Conservation (phyloP, 2,888 invertebrate species). For the Ypsolopha scabrella region DNA sequence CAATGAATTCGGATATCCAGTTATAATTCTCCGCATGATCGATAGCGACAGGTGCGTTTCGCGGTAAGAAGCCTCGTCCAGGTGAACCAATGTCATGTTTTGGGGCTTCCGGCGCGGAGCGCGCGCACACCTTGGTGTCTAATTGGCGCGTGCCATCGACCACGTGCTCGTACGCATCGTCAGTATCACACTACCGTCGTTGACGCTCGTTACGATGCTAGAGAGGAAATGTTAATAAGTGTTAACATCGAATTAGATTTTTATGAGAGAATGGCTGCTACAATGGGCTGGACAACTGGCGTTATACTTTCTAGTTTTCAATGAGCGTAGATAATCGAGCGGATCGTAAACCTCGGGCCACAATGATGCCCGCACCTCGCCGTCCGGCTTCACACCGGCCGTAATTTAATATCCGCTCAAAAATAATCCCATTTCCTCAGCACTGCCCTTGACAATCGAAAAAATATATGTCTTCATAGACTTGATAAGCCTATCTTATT, state of each 20-base stretch:
- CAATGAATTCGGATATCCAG: constrained; percentile 19
- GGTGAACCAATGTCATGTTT: constrained; percentile 3
- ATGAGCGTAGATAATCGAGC: constrained; percentile 17
- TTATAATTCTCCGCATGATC: constrained; percentile 35
- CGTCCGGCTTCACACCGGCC: constrained; percentile 41
- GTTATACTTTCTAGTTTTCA: constrained; percentile 11
- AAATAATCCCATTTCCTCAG: constrained; percentile 57
- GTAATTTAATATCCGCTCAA: constrained; percentile 68
- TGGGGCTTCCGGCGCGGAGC: constrained; percentile 36
- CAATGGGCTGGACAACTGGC: background rate
- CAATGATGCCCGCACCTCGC: constrained; percentile 53
- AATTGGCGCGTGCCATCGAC: constrained; percentile 16
- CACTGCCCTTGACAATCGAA: constrained; percentile 29
- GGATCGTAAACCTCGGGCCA: constrained; percentile 19
- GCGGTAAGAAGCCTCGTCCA: constrained; percentile 8
- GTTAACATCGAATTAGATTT: constrained; percentile 3
- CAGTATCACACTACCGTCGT: background rate
- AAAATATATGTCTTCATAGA: background rate
- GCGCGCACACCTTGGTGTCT: constrained; percentile 22
- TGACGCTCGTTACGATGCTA: background rate
- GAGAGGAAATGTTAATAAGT: constrained; percentile 29
- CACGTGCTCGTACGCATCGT: constrained; percentile 31
- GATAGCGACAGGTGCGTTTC: constrained; percentile 17
- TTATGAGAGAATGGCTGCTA: background rate
- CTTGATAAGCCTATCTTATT: too few species aligned